phyloP scores from a whole-genome alignment of 2,113 vertebrate species.

The Cryptotis parvus region DNA sequence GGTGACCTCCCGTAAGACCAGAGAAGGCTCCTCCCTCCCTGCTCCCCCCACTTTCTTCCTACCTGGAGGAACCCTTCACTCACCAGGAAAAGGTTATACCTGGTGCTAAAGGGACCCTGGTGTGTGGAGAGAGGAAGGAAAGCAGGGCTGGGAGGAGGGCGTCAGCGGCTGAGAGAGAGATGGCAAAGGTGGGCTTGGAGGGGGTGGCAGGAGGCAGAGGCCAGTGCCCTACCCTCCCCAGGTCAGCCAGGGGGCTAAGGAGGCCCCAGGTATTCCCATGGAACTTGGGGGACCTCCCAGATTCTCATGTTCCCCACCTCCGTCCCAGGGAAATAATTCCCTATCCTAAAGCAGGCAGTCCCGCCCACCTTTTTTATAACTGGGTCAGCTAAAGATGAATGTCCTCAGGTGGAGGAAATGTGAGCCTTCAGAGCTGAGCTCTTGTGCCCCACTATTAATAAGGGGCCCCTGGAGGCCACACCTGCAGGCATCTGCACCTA shows the following conservation, averaged over 20 bases:
- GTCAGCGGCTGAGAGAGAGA: too few species aligned
- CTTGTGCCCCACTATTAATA: background rate
- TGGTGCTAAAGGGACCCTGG: background rate
- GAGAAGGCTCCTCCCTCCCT: background rate
- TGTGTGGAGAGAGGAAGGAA: background rate
- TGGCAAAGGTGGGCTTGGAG: too few species aligned
- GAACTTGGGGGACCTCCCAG: background rate
- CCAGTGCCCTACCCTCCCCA: background rate
- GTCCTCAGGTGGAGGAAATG: background rate
- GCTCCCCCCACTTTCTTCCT: background rate
- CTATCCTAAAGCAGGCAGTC: background rate
- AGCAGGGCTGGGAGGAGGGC: background rate
- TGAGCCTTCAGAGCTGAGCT: background rate
- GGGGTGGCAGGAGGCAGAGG: background rate
- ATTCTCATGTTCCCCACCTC: too few species aligned
- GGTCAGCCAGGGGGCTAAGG: background rate
- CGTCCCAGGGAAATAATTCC: too few species aligned
- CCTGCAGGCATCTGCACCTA: background rate
- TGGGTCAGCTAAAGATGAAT: background rate
- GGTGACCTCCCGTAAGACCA: background rate
- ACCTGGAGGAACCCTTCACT: too few species aligned
- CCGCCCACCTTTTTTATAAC: background rate
- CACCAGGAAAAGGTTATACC: background rate
- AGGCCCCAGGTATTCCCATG: background rate
- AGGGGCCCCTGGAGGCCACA: background rate